These are phyloP conservation scores for Cairina moschata DNA, from an alignment of 2,113 vertebrate species.

Conservation along the genomic window DNA sequence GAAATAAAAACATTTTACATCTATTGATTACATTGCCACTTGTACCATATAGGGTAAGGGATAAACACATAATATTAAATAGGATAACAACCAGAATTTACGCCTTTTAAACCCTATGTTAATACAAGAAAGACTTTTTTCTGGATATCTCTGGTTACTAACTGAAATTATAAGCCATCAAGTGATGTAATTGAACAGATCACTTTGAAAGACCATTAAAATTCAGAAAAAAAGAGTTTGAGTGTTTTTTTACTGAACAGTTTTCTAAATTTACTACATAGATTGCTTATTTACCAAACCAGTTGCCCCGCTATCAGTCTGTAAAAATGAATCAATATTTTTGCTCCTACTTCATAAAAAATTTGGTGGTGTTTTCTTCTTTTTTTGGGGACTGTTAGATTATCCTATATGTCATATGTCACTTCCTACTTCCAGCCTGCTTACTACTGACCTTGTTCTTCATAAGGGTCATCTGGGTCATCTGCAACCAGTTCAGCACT, in stretches of 20 bases:
- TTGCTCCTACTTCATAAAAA: background rate
- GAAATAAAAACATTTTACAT: background rate
- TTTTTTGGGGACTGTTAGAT: background rate
- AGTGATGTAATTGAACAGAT: background rate
- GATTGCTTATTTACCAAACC: background rate
- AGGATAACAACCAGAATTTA: background rate
- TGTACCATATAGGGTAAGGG: background rate
- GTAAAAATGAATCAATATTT: background rate
- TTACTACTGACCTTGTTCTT: slow-evolving; percentile 84
- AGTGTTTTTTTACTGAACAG: background rate
- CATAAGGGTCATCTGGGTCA: slow-evolving; percentile 94
- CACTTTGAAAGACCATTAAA: background rate
- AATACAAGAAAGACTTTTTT: background rate
- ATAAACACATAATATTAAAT: background rate
- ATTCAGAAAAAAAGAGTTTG: background rate
- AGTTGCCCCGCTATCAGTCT: background rate
- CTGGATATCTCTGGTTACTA: background rate
- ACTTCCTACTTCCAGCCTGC: background rate
- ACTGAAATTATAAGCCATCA: background rate
- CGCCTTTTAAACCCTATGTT: background rate
- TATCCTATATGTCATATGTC: background rate
- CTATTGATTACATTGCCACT: background rate
- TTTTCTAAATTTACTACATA: background rate
- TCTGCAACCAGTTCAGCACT: slow-evolving; percentile 94
- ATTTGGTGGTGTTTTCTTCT: background rate